These are phyloP conservation scores for Loripinus fragilis DNA, from an alignment of 2,888 invertebrate genomes.

Conservation along the genomic window DNA sequence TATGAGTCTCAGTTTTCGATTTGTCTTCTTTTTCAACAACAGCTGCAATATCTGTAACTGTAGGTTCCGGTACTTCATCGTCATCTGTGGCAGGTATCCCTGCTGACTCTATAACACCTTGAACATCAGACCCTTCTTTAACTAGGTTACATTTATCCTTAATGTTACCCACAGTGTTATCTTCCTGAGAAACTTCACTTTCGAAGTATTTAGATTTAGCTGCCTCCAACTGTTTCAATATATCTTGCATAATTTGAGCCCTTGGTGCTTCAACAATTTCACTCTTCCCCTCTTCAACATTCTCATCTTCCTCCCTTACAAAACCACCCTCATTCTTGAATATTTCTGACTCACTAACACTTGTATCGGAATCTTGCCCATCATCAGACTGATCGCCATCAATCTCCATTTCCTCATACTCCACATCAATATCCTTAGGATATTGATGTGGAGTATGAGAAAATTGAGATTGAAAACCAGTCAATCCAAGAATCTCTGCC, in stretches of 20 bases:
- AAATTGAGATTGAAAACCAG: too few species aligned
- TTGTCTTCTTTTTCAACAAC: not conserved
- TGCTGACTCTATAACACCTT: not conserved
- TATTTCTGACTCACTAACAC: conserved; percentile 1
- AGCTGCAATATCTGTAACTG: not conserved
- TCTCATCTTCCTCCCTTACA: conserved; percentile 31
- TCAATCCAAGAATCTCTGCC: conserved; percentile 25
- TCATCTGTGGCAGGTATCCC: not conserved
- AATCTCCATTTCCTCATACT: not conserved
- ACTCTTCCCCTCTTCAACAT: not conserved
- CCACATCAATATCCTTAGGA: not conserved
- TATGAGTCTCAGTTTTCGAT: not conserved
- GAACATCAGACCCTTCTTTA: not conserved
- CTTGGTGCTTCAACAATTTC: not conserved
- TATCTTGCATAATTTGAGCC: conserved; percentile 4
- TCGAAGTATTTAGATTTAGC: conserved; percentile 21
- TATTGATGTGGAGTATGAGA: not conserved
- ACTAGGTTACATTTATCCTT: not conserved
- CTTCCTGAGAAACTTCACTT: conserved; percentile 11
- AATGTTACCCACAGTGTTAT: not conserved
- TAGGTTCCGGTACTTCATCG: not conserved
- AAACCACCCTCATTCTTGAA: conserved; percentile 52
- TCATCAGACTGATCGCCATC: not conserved
- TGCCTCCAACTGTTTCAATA: conserved; percentile 1
- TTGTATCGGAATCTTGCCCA: not conserved